Evolutionary conservation across 2,113 vertebrate genomes (phyloP), one percentile per base, ranked within the genome.

Genomic region (Clarias macrocephalus): DNA sequence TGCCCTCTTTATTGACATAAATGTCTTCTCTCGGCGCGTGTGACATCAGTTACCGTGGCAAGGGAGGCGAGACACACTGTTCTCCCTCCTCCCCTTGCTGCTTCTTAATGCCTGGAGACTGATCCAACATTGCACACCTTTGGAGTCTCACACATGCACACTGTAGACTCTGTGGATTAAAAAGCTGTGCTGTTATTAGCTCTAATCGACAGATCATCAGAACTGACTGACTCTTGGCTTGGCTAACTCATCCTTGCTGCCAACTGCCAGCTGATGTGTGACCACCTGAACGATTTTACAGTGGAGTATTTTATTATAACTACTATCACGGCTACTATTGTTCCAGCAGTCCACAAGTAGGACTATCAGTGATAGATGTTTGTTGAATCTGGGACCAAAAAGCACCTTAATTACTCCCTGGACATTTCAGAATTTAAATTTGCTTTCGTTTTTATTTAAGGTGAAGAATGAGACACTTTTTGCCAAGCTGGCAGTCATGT

Each of bases 331-430:
- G 81, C 80, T 87, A 57, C 15, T 70, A 60, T 82, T 76, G 60
- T 76, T 10, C 72, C 76, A 52, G 37, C 82, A 81, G 66, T 89
- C 87, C 82, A 88, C 66, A 82, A 37, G 76, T 84, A 37, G 28
- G 18, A 21, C 48, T 81, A 90, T 92, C 62, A 92, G 84, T 93
- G 90, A 92, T 93, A 84, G 83, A 92, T 92, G 84, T 81, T 79
- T 76, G 87, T 54, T 11, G 86, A 88, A 73, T 83, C 25, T 30
- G 56, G 54, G 72, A 54, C 54, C 30, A 82, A 79, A 77, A 48
- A 89, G 8, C 62, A 73, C 42, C 72, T 79, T 80, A 70, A 56
- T 54, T 85, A 30, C n/a, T 15, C 60, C 8, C 15, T 9, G 73
- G 37, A 76, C 37, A 85, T 30, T 5, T 37, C 30, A 52, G n/a